A percentile compares a stretch with the other conserved stretches of the same genome.
Conservation (phyloP, 2,113 vertebrate species). For the Pholis gunnellus region DNA sequence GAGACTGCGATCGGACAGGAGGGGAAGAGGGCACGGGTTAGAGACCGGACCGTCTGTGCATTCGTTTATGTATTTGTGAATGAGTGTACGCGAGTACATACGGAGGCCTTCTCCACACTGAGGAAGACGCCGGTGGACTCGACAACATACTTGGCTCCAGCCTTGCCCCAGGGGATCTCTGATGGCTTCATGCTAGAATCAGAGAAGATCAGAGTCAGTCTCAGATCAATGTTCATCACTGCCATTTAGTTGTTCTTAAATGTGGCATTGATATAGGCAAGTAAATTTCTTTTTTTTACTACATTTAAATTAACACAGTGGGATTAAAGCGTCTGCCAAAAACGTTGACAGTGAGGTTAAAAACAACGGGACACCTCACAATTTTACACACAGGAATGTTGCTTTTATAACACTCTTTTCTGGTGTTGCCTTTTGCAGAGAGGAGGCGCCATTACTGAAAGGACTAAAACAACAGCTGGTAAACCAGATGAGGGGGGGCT, state of each 20-base stretch:
- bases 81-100: slow-evolving; percentile 69
- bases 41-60: background rate
- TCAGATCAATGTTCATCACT: background rate
- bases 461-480: slow-evolving; percentile 43
- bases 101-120: slow-evolving; percentile 85
- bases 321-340: background rate
- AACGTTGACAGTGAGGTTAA: background rate
- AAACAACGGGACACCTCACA: background rate
- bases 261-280: background rate
- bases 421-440: background rate
- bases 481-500: background rate
- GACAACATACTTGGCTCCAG: slow-evolving; percentile 87
- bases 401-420: background rate
- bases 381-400: slow-evolving; percentile 17
- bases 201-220: slow-evolving; percentile 12
- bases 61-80: background rate
- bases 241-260: background rate
- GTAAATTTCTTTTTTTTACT: too few species aligned
- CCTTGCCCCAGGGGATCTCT: slow-evolving; percentile 88
- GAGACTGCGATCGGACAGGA: slow-evolving; percentile 73
- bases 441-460: slow-evolving; percentile 28
- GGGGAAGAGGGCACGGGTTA: slow-evolving; percentile 2
- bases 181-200: slow-evolving; percentile 72
- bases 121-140: slow-evolving; percentile 92
- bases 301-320: background rate